Base-by-base conservation (phyloP, 2,113 vertebrate species). In the Geothlypis trichas region DNA sequence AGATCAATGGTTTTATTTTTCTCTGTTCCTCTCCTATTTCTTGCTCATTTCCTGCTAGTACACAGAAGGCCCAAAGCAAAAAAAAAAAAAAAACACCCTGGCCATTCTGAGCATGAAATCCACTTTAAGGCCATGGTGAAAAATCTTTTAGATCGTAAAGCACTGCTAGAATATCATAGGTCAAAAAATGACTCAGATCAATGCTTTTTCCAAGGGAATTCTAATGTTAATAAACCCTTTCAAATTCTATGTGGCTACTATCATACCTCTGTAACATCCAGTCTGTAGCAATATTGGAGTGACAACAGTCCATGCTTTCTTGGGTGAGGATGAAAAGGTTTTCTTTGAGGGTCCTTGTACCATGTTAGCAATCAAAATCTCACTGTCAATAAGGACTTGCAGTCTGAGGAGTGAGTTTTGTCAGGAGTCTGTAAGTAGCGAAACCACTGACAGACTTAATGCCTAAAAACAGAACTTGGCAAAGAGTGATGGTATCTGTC, bases 401-500 rank as follows among this genome's bases (percentile, higher is more conserved):
- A 72, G 15, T 16, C 62, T 57, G 30, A 6, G 17, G 79, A 15
- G 7, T 76, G 33, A 3, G 4, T 37, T 87, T 86, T 72, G 13
- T 8, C 62, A 76, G n/a, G 9, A 49, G 37, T 2, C 19, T 66
- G 41, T 46, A 20, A 61, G 31, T 46, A 67, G 16, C 42, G 33
- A 19, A 89, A 41, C 11, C 1, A 44, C 15, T 20, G 14, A 26
- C 5, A 5, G 12, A 44, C 24, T 88, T 37, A 54, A 13, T 42
- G 28, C 5, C 11, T 67, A 35, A 74, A 84, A 80, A 15, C 21
- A 84, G 62, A 72, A 46, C 6, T 52, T 4, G 17, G 10, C 10
- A 20, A 28, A 26, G 19, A 52, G 2, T 51, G 41, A 30, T 2
- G 6, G 6, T 8, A 2, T 0, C 1, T 62, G 15, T 61, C 9